Evolutionary conservation across 2,888 invertebrate species (phyloP).

Genomic region (Allacma fusca): DNA sequence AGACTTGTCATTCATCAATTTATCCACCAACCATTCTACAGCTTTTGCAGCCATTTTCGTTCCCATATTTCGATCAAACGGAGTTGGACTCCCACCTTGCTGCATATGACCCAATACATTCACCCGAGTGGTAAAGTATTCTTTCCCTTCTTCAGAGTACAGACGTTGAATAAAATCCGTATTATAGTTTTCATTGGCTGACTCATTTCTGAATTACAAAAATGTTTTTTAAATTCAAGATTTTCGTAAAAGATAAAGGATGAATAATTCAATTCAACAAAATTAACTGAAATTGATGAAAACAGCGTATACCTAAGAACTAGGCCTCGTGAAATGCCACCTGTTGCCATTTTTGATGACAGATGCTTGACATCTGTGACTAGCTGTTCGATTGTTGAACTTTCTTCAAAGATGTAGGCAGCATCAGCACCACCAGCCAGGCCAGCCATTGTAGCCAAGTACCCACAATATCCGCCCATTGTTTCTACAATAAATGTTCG

Average conservation of each 20-base stretch:
- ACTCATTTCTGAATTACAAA: conserved; percentile 86
- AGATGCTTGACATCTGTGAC: conserved; percentile 93
- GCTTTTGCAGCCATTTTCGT: conserved; percentile 94
- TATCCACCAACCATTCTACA: conserved; percentile 86
- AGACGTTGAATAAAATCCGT: conserved; percentile 96
- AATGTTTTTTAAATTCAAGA: too few relatives aligned
- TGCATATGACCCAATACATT: conserved; percentile 99
- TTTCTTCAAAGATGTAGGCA: conserved; percentile 97
- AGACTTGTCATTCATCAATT: conserved; percentile 69
- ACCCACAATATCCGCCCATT: conserved; percentile 99
- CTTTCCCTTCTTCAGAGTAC: conserved; percentile 96
- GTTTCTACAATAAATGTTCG: conserved; percentile 98
- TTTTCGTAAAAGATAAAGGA: too few relatives aligned
- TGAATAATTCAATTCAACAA: too few relatives aligned
- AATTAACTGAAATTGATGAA: too few relatives aligned
- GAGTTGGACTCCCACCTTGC: conserved; percentile 85
- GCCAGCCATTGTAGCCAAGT: conserved; percentile 92
- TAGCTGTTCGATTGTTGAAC: conserved; percentile 90
- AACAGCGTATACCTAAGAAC: conserved; percentile 77
- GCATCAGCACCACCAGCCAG: conserved; percentile 98
- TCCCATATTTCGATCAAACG: conserved; percentile 98
- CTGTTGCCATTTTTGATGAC: conserved; percentile 92
- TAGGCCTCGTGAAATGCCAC: conserved; percentile 91
- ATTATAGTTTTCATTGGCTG: conserved; percentile 93
- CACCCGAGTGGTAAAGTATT: conserved; percentile 92